Base-by-base conservation (phyloP, 2,797 vertebrate species). In the Diceros bicornis region DNA sequence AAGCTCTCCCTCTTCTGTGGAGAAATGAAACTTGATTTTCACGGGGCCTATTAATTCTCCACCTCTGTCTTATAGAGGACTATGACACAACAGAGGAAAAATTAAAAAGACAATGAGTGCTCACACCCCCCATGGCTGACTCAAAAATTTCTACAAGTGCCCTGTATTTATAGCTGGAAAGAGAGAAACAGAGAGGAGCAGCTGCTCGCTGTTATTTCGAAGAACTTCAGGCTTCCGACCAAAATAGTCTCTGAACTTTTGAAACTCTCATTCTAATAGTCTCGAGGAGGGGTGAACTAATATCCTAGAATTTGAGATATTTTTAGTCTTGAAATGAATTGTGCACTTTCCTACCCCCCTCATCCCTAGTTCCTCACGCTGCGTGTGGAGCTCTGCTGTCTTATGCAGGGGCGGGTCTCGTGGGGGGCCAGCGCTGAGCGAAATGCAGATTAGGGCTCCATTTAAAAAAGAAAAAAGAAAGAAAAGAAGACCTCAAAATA, bases 191-290 rank as follows among this genome's bases (percentile, higher is more conserved):
- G 79, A 25, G 84, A 88, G 68, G 44, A 84, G 89, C 98, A 98
- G 97, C 97, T 97, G 97, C 77, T 95, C 0, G 55, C 95, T 97
- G 97, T 96, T 97, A 97, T 97, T 98, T 98, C 96, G 92, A 98
- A 98, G 98, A 97, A 97, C 98, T 97, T 97, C 96, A 96, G 95
- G 96, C 97, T 97, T 93, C 94, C 1, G 74, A 97, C 96, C 96
- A 98, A 97, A 98, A 97, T 97, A 98, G 98, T 94, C 94, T 92
- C 97, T 97, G 97, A 97, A 98, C 98, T 98, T 97, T 95, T 95
- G 98, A 97, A 97, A 95, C 96, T 97, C 94, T 94, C 92, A 77
- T 97, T 97, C 96, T 93, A 93, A 97, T 94, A 94, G 96, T 97
- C 97, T 97, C 62, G 29, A 96, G 92, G 97, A 97, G 91, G 96